Base-by-base conservation (phyloP, 2,113 vertebrate genomes). In the Perca schrenkii region DNA sequence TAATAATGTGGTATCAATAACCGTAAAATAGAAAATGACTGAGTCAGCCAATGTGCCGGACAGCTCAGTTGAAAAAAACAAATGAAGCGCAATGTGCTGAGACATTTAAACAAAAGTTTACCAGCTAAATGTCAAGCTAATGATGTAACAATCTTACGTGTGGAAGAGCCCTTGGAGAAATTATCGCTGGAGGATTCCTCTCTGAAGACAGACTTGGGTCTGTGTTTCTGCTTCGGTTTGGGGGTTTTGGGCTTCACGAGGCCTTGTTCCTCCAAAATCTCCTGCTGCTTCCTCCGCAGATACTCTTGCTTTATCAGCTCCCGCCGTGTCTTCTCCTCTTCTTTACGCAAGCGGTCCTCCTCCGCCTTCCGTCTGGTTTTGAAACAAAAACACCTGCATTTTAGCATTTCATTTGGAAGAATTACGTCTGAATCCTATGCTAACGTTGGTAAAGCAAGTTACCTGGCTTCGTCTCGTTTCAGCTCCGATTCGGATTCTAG, bases 231-330 rank as follows among this genome's bases (percentile, higher is more conserved):
- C 79, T 96, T 97, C 2, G 95, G 93, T 91, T 98, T 98, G 2
- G 97, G 85, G 1, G 92, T 90, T 79, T 95, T 98, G 31, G 97
- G 96, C 49, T 97, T 97, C 25, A 95, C 95, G 0, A 97, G 95
- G 1, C 97, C 98, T 71, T 99, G 97, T 75, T 99, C 98, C 80
- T 99, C 98, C 1, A 99, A 79, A 8, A 97, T 95, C 81, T 98
- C 97, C 85, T 98, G 97, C 92, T 99, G 98, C 87, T 99, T 99
- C 84, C 96, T 93, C 53, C 97, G 93, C 58, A 99, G 90, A 85
- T 99, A 98, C 0, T 98, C 97, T 85, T 99, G 98, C 80, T 99
- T 99, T 65, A 99, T 99, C 46, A 99, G 95, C 56, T 99, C 98
- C 28, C 97, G 93, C 19, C 98, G 95, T 0, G 96, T 96, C 85